phyloP scores from a whole-genome alignment of 1,140 invertebrate species.

The Formica exsecta region DNA sequence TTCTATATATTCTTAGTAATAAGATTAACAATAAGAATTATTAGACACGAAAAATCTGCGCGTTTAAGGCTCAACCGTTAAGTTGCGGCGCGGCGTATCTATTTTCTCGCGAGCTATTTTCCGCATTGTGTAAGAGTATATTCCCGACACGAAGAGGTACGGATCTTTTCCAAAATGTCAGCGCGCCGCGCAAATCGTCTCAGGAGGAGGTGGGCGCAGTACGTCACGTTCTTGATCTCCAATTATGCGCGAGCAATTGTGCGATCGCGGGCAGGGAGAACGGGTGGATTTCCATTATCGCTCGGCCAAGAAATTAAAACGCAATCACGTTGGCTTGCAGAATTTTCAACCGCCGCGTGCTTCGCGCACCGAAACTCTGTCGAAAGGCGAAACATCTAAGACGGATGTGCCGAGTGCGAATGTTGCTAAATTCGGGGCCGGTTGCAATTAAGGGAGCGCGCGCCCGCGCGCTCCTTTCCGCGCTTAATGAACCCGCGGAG shows the following conservation, averaged over 20 bases:
- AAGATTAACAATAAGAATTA: not conserved
- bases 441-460: slow-evolving; percentile 46
- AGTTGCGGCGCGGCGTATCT: not conserved
- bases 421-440: slow-evolving; percentile 57
- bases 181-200: not conserved
- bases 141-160: slow-evolving; percentile 26
- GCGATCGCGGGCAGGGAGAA: slow-evolving; percentile 38
- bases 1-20: not conserved
- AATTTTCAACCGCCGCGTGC: slow-evolving; percentile 29
- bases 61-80: slow-evolving; percentile 4
- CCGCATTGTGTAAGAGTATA: slow-evolving; percentile 36
- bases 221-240: slow-evolving; percentile 61
- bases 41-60: not conserved
- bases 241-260: slow-evolving; percentile 51
- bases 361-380: slow-evolving; percentile 52
- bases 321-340: slow-evolving; percentile 61
- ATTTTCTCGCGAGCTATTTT: slow-evolving; percentile 17
- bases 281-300: slow-evolving; percentile 52
- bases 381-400: slow-evolving; percentile 60
- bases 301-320: slow-evolving; percentile 60
- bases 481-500: slow-evolving; percentile 45
- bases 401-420: slow-evolving; percentile 61
- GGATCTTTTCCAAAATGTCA: slow-evolving; percentile 53
- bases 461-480: slow-evolving; percentile 25
- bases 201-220: slow-evolving; percentile 10